phyloP scores from a whole-genome alignment of 2,797 vertebrate species.

The Manis javanica region DNA sequence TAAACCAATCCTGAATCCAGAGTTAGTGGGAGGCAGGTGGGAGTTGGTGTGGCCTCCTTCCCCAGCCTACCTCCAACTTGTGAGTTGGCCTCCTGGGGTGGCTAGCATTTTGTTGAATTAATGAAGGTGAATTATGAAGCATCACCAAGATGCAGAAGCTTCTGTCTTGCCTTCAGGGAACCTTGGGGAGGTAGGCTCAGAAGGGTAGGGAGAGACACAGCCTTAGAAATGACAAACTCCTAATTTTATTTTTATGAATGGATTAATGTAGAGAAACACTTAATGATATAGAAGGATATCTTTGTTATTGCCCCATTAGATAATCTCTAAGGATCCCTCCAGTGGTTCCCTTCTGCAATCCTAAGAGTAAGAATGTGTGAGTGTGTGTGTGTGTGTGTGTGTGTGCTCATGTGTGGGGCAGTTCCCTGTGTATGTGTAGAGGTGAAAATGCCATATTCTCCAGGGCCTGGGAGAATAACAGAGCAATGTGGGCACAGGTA shows the following conservation, averaged over 20 bases:
- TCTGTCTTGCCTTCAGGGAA: not conserved
- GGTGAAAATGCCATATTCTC: not conserved
- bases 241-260: not conserved
- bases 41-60: not conserved
- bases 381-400: fast-evolving
- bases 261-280: not conserved
- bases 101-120: not conserved
- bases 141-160: not conserved
- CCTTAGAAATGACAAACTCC: not conserved
- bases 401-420: too few species aligned
- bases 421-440: not conserved
- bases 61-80: not conserved
- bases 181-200: not conserved
- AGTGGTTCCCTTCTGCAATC: not conserved
- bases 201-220: not conserved
- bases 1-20: not conserved
- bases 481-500: not conserved
- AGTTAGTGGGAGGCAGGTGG: not conserved
- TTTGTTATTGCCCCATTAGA: not conserved
- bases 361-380: not conserved
- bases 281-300: not conserved
- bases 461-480: not conserved
- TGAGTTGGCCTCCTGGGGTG: not conserved
- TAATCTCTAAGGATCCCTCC: not conserved
- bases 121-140: not conserved